phyloP scores from a whole-genome alignment of 2,797 vertebrate genomes.

The Gymnoscopelus braueri region DNA sequence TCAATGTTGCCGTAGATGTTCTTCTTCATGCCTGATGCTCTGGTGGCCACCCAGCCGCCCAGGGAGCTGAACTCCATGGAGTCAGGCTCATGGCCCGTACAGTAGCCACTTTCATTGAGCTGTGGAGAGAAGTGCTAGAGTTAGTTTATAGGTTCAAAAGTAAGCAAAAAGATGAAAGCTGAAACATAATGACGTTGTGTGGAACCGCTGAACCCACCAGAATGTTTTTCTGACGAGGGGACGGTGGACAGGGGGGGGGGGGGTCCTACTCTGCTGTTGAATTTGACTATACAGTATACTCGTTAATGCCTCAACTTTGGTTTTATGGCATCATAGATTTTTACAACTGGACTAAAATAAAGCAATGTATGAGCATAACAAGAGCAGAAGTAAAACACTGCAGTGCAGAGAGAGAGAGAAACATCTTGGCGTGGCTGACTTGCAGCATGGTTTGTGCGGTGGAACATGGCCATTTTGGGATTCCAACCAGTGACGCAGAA shows the following conservation, averaged over 20 bases:
- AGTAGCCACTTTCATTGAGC: conserved; percentile 97
- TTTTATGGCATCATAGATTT: conserved; percentile 59
- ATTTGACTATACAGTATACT: conserved; percentile 41
- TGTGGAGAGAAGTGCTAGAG: conserved; percentile 53
- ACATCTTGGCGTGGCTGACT: conserved; percentile 2
- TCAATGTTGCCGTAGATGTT: conserved; percentile 99
- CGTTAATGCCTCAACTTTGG: conserved; percentile 42
- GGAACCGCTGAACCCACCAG: conserved; percentile 49
- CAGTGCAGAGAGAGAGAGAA: not conserved
- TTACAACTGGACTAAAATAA: conserved; percentile 57
- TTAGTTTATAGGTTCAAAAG: conserved; percentile 9
- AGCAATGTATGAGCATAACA: conserved; percentile 32
- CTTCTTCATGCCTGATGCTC: conserved; percentile 99
- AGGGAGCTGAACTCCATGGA: conserved; percentile 99
- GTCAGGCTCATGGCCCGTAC: conserved; percentile 98
- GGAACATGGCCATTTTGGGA: not conserved
- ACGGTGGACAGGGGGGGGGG: conserved; percentile 7
- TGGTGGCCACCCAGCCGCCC: conserved; percentile 97
- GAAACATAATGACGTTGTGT: conserved; percentile 36
- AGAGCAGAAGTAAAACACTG: conserved; percentile 15
- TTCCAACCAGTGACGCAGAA: not conserved
- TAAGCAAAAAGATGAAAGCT: conserved; percentile 35
- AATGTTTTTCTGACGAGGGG: conserved; percentile 63
- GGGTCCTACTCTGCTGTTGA: conserved; percentile 46
- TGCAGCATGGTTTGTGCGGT: conserved; percentile 4